Conservation (phyloP, 2,113 vertebrate genomes). For the Oncorhynchus nerka region DNA sequence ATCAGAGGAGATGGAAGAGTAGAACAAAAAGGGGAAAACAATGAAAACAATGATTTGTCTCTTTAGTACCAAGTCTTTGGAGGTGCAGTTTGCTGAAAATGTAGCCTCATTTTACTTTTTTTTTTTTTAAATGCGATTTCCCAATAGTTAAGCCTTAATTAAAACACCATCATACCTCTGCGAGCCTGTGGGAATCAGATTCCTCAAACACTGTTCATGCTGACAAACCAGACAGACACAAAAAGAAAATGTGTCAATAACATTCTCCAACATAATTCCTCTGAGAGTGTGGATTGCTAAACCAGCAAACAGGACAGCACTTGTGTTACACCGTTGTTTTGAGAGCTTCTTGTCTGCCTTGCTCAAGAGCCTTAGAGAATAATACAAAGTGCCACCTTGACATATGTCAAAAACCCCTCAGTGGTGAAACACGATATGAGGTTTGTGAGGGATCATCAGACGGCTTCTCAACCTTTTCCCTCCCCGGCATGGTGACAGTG, state of each 20-base stretch:
- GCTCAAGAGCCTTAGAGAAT: slow-evolving; percentile 4
- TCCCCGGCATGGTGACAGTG: background rate
- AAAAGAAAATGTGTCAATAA: background rate
- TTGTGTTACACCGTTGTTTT: background rate
- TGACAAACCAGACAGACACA: background rate
- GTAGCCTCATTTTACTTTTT: too few relatives aligned
- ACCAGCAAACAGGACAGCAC: background rate
- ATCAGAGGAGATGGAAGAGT: background rate
- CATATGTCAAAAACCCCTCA: slow-evolving; percentile 16
- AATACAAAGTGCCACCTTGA: slow-evolving; percentile 32
- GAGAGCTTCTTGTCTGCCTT: slow-evolving; percentile 23
- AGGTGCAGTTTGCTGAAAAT: too few relatives aligned
- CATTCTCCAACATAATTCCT: background rate
- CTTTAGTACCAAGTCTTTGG: too few relatives aligned
- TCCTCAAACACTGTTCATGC: too few relatives aligned
- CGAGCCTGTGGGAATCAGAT: too few relatives aligned
- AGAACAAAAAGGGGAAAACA: background rate
- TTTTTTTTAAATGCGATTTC: accelerated
- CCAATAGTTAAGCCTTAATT: too few relatives aligned
- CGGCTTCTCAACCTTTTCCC: background rate
- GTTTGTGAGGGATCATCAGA: background rate
- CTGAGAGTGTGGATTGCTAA: background rate
- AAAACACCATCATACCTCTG: too few relatives aligned
- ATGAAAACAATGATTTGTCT: too few relatives aligned
- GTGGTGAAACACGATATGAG: background rate